Conservation (phyloP, 2,113 vertebrate genomes). For the Elachura formosa region DNA sequence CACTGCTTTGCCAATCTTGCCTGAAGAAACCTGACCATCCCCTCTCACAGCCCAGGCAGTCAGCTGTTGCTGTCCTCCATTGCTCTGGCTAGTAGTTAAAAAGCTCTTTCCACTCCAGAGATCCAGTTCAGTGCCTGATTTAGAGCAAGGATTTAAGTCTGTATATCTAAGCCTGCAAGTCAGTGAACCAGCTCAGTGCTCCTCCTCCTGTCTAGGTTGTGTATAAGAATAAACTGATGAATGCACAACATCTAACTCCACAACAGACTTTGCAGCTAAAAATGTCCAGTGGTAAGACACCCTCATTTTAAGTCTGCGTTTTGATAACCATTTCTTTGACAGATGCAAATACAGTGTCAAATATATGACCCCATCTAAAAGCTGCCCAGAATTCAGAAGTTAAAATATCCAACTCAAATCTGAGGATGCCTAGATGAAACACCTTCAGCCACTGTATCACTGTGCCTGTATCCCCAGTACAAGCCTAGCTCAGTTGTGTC, state of each 20-base stretch:
- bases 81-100: neutral
- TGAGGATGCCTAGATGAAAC: neutral
- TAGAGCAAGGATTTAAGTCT: neutral
- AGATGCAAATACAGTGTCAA: neutral
- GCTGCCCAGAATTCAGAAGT: neutral
- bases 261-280: neutral
- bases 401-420: neutral
- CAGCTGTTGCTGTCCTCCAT: neutral
- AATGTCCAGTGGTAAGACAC: neutral
- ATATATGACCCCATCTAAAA: neutral
- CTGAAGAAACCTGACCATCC: neutral
- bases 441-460: neutral
- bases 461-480: fast-evolving
- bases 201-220: neutral
- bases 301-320: neutral
- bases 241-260: neutral
- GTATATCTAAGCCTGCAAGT: neutral
- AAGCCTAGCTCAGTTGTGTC: neutral
- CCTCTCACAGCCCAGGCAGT: neutral
- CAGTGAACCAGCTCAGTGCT: neutral
- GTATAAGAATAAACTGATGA: neutral
- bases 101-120: neutral
- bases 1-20: neutral
- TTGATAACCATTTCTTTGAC: neutral
- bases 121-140: neutral